Evolutionary conservation across 2,113 vertebrate species (phyloP), one percentile per base, ranked within the genome.

Genomic region (Oxyruncus cristatus): DNA sequence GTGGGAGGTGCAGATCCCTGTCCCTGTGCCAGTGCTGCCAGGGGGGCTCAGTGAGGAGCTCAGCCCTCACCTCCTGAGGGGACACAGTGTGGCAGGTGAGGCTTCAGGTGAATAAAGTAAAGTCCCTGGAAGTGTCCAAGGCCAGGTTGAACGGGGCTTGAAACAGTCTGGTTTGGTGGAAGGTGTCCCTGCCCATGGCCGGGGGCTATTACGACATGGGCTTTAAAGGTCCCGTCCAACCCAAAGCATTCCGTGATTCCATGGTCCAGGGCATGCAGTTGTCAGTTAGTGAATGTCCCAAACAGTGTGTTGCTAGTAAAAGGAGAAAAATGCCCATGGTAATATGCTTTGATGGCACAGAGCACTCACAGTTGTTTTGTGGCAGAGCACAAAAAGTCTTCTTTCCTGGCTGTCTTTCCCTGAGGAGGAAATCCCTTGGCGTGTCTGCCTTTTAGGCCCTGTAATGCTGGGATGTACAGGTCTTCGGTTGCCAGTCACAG

Each of bases 11-110:
- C 42, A 9, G 21, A 0, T 13, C 12, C 15, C 11, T 32, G 2
- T 3, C 4, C 8, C 41, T 15, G 6, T 32, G n/a, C 27, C 4
- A 8, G 1, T n/a, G 9, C 20, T 71, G n/a, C 37, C 15, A 5
- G 58, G 28, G 37, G 11, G 16, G 22, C 32, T 70, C 11, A 4
- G 24, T 2, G 15, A 10, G 52, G 39, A 46, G 33, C 22, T 23
- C 33, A 56, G 61, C 4, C 35, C 15, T n/a, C 12, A 3, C 17
- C 26, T 32, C 26, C 41, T 2, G 11, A 19, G 10, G 14, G 11
- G 14, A 59, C 14, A 7, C 4, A 9, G 28, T 0, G 0, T 12
- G 3, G 22, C 8, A 2, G 26, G 8, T 8, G 19, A 8, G 5
- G 3, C 17, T 59, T 22, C 21, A 39, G 2, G 15, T n/a, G n/a